Evolutionary conservation across 1,140 invertebrate species (phyloP).

Genomic region (Thaumatotibia leucotreta): DNA sequence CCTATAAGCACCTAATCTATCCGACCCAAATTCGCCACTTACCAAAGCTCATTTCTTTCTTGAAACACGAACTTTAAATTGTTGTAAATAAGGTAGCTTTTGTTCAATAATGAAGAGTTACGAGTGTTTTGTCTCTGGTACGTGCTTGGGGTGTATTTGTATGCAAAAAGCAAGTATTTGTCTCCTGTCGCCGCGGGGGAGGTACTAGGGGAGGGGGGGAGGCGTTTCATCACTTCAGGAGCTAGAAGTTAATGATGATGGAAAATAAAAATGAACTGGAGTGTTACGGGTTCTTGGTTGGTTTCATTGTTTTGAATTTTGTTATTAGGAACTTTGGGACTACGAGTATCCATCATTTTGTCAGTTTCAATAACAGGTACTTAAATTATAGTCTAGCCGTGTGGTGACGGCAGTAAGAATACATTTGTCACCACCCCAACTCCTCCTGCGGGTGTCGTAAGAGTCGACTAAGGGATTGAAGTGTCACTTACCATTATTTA

Average conservation of each 20-base stretch:
- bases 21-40: neutral
- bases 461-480: no score
- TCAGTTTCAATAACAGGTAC: no score
- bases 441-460: no score
- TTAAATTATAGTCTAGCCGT: no score
- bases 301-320: no score
- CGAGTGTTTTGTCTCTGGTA: neutral
- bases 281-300: neutral
- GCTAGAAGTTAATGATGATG: neutral
- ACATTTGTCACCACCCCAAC: no score
- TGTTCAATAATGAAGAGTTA: neutral
- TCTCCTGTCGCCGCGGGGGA: neutral
- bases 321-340: no score
- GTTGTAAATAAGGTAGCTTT: neutral
- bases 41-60: neutral
- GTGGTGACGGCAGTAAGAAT: no score
- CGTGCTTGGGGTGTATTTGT: conserved; percentile 3
- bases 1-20: conserved; percentile 1
- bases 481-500: no score
- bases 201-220: no score
- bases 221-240: neutral
- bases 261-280: neutral
- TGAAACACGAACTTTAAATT: neutral
- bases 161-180: conserved; percentile 12
- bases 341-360: no score